Evolutionary conservation across 2,797 vertebrate genomes (phyloP), one percentile per base, ranked within the genome.

Genomic region (Lepus townsendii): DNA sequence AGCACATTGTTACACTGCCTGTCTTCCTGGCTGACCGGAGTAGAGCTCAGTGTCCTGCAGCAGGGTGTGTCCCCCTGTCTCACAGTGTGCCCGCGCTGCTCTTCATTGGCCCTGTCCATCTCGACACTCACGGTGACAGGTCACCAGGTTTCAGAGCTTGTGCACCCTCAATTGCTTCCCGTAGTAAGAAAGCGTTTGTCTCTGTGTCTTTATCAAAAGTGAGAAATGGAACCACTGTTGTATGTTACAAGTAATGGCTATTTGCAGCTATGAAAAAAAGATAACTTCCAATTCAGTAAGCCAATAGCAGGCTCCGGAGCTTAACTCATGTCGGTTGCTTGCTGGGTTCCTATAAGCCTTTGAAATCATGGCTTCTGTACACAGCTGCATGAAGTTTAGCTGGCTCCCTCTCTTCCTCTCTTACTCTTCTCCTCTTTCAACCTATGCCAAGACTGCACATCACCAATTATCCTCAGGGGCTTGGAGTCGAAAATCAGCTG

Each of bases 171-270:
- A 6, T 1, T n/a, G 50, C 73, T 47, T n/a, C 12, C 5, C 1
- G 4, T 27, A n/a, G 32, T 72, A 83, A 72, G 42, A n/a, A 52
- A 24, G 9, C 0, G 0, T n/a, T 69, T 50, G 12, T 66, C 38
- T 73, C 14, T 88, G n/a, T 72, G 8, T 66, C 17, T 90, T 95
- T 77, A 14, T 30, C 47, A 79, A 66, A 84, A 88, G 22, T 12
- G 11, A 22, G 1, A 80, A 71, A 47, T 62, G 66, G 27, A 35
- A 90, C 83, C 30, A 19, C 60, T 83, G 65, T n/a, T 50, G 1
- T 17, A 57, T 6, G 2, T 68, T 62, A 80, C 52, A 76, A 54
- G 47, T 65, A 88, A 11, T 24, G 66, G 2, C 60, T 88, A 20
- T 77, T 91, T 30, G 5, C 80, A 22, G n/a, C 47, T 71, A 26